These are phyloP conservation scores for Hiodon alosoides DNA, from an alignment of 2,113 vertebrate genomes.

Conservation along the genomic window DNA sequence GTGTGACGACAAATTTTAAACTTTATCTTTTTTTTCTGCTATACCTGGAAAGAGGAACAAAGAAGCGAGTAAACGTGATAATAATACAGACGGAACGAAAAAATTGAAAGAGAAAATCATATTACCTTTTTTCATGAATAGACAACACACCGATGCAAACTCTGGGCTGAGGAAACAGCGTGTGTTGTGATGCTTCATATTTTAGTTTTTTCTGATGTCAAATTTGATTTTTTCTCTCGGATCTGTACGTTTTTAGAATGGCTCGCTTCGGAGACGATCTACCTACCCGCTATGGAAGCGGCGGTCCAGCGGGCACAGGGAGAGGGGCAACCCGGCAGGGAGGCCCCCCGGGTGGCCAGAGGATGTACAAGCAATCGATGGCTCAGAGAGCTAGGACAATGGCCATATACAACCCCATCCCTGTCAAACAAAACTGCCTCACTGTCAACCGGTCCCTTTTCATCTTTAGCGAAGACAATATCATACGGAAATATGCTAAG, in stretches of 20 bases:
- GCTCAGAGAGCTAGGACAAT: slow-evolving; percentile 93
- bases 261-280: slow-evolving; percentile 91
- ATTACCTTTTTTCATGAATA: slow-evolving; percentile 38
- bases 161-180: slow-evolving; percentile 41
- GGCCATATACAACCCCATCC: slow-evolving; percentile 97
- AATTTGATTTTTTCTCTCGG: slow-evolving; percentile 66
- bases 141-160: slow-evolving; percentile 41
- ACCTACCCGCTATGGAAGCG: slow-evolving; percentile 74
- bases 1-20: slow-evolving; percentile 50
- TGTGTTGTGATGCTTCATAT: slow-evolving; percentile 79
- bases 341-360: slow-evolving; percentile 72
- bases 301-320: slow-evolving; percentile 60
- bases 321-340: slow-evolving; percentile 72
- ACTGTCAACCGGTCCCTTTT: slow-evolving; percentile 95
- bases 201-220: slow-evolving; percentile 57
- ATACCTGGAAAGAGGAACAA: slow-evolving; percentile 22
- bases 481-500: slow-evolving; percentile 91
- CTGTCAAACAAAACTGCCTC: slow-evolving; percentile 94
- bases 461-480: slow-evolving; percentile 96
- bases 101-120: slow-evolving; percentile 16
- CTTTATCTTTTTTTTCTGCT: slow-evolving; percentile 39
- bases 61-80: slow-evolving; percentile 23
- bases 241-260: slow-evolving; percentile 68
- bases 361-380: slow-evolving; percentile 91
- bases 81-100: neutral